Evolutionary conservation across 2,113 vertebrate genomes (phyloP).

Genomic region (Eptatretus burgeri): DNA sequence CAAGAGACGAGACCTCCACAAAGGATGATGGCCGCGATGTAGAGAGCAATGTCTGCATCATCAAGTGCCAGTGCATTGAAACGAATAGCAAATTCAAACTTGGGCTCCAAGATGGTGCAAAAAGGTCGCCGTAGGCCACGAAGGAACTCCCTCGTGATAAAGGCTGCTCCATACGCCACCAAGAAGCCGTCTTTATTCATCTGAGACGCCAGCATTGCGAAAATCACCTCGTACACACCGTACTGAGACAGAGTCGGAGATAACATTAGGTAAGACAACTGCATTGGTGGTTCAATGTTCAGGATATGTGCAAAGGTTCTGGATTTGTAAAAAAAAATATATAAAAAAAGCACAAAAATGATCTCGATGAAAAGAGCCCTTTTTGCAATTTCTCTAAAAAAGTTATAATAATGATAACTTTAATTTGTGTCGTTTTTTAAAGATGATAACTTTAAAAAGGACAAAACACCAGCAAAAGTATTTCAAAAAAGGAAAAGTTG

Average conservation of each 20-base stretch:
- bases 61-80: conserved; percentile 88
- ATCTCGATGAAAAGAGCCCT: no score
- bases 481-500: no score
- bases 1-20: conserved; percentile 47
- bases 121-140: conserved; percentile 82
- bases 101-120: conserved; percentile 84
- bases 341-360: no score
- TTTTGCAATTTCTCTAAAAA: no score
- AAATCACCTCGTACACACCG: conserved; percentile 84
- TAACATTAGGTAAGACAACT: not conserved
- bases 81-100: conserved; percentile 90
- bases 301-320: no score
- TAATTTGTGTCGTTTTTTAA: no score
- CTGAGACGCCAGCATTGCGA: conserved; percentile 83
- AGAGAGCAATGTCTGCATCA: conserved; percentile 88
- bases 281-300: no score
- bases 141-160: conserved; percentile 81
- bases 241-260: conserved; percentile 53
- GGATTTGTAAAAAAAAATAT: no score
- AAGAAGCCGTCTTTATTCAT: conserved; percentile 94
- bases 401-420: no score
- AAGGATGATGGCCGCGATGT: conserved; percentile 84
- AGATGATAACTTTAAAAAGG: no score
- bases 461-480: no score
- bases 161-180: conserved; percentile 73